Evolutionary conservation across 2,888 invertebrate genomes (phyloP), one percentile per base, ranked within the genome.

Genomic region (Ecdyonurus torrentis): DNA sequence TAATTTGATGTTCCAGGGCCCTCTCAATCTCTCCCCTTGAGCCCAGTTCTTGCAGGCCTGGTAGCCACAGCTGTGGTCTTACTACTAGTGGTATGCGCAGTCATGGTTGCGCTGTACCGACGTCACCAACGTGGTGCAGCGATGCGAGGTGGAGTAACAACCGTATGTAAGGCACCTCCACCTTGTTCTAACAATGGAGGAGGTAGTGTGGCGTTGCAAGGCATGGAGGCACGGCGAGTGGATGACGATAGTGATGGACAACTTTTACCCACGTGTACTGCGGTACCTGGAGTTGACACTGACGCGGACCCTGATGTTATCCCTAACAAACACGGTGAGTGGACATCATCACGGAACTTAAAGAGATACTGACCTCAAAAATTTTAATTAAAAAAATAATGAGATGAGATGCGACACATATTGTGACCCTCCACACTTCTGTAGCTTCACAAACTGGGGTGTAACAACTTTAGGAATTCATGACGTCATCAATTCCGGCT

Each of bases 251-350:
- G 50, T 65, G 65, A n/a, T 66, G 67, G 7, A 67, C 66, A 75
- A 75, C 71, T 81, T 73, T 72, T 76, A 75, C 74, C 80, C 72
- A 78, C 78, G 74, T 77, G 82, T 72, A 68, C 68, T 23, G 59
- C 19, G 61, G 60, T 50, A 60, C 55, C 58, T 58, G 60, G 23
- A 58, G 63, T 62, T 86, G 86, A 55, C 55, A 55, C 55, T 59
- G 89, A 88, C 71, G 86, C 87, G 62, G 90, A 91, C 77, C 90
- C 91, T 59, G 91, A 91, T 75, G 89, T 91, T 70, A 90, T 91
- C 76, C 87, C 90, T 68, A 89, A 87, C 79, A 86, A 91, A 76
- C 89, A 90, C 77, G 90, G 91, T 91, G 71, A 81, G 83, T 74
- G n/a, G n/a, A n/a, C n/a, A n/a, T n/a, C n/a, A n/a, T n/a, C n/a